Conservation (phyloP, 2,797 vertebrate species). For the Pantherophis vulpinus region DNA sequence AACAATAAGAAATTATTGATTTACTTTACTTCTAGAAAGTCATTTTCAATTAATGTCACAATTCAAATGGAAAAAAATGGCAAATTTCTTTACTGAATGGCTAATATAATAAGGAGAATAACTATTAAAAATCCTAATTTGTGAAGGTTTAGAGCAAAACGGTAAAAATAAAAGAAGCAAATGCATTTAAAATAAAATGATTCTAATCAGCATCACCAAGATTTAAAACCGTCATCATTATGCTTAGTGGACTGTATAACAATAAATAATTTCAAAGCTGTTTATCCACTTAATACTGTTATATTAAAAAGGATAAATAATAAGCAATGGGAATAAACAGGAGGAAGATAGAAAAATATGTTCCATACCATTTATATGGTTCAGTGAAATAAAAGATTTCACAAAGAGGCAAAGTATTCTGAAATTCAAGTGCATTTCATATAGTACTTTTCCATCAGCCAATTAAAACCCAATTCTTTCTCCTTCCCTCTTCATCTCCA, state of each 20-base stretch:
- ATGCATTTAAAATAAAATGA: slow-evolving; percentile 26
- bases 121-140: slow-evolving; percentile 58
- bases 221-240: slow-evolving; percentile 46
- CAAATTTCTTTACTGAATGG: slow-evolving; percentile 64
- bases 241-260: slow-evolving; percentile 56
- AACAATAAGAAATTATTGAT: slow-evolving; percentile 74
- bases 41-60: slow-evolving; percentile 76
- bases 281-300: slow-evolving; percentile 59
- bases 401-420: neutral
- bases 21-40: slow-evolving; percentile 60
- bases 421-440: neutral
- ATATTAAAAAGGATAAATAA: slow-evolving; percentile 62
- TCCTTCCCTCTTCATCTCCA: neutral
- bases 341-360: slow-evolving; percentile 47
- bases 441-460: neutral
- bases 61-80: slow-evolving; percentile 68
- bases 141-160: slow-evolving; percentile 55
- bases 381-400: neutral
- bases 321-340: slow-evolving; percentile 55
- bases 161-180: slow-evolving; percentile 53
- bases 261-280: slow-evolving; percentile 50
- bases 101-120: slow-evolving; percentile 55
- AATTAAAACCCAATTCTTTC: neutral
- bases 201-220: slow-evolving; percentile 29
- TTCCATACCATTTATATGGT: neutral